phyloP scores from a whole-genome alignment of 2,113 vertebrate genomes.

The Raphicerus campestris region DNA sequence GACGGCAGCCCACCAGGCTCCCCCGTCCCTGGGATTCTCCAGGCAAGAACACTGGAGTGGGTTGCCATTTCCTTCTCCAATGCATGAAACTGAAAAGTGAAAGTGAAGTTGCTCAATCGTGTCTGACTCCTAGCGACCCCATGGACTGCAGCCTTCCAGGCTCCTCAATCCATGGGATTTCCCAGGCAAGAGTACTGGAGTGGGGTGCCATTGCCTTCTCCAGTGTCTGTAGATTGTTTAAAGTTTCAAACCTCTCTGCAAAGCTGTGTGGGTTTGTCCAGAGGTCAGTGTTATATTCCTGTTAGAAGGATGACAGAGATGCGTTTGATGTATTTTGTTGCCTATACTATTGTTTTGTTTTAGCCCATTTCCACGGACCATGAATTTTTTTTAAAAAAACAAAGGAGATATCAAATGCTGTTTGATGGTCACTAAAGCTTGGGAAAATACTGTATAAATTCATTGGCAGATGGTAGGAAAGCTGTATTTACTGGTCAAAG shows the following conservation, averaged over 20 bases:
- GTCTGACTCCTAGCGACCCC: no score
- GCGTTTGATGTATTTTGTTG: conserved; percentile 41
- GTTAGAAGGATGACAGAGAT: background rate
- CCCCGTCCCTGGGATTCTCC: no score
- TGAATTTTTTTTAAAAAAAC: conserved; percentile 27
- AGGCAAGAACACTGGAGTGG: no score
- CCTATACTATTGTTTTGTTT: conserved; percentile 32
- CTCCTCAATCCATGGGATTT: no score
- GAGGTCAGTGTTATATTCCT: background rate
- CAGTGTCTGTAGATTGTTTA: background rate
- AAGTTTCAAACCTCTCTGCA: background rate
- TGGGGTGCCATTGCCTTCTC: no score
- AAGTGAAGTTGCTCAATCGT: no score
- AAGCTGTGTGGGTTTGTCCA: background rate
- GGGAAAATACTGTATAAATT: conserved; percentile 41
- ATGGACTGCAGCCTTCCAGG: no score
- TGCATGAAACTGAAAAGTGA: no score
- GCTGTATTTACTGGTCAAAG: conserved; percentile 24
- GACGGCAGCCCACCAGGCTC: no score
- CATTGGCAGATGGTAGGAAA: conserved; percentile 33
- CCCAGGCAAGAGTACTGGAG: no score
- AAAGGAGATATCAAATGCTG: conserved; percentile 21
- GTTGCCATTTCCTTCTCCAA: no score
- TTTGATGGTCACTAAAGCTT: conserved; percentile 38
- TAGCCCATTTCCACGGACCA: conserved; percentile 24